phyloP scores from a whole-genome alignment of 2,113 vertebrate genomes.

The Triplophysa dalaica region DNA sequence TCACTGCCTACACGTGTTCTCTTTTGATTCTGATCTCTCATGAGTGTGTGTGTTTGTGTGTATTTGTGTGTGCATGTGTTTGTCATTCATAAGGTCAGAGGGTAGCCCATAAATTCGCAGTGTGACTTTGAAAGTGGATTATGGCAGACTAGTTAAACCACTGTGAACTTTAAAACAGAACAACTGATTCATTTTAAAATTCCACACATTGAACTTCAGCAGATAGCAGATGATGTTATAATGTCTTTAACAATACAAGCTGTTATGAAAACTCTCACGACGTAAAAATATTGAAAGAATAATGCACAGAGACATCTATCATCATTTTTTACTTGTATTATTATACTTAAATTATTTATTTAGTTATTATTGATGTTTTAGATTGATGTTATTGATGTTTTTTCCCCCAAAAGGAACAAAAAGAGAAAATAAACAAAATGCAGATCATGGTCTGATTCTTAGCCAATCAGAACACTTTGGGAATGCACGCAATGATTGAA shows the following conservation, averaged over 20 bases:
- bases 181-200: conserved; percentile 41
- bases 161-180: conserved; percentile 51
- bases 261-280: not conserved
- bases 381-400: too few relatives aligned
- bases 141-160: conserved; percentile 35
- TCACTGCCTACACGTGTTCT: conserved; percentile 36
- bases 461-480: too few relatives aligned
- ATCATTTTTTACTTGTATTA: too few relatives aligned
- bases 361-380: too few relatives aligned
- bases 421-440: too few relatives aligned
- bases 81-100: conserved; percentile 50
- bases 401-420: too few relatives aligned
- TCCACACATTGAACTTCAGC: conserved; percentile 34
- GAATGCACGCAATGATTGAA: too few relatives aligned
- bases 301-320: too few relatives aligned
- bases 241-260: conserved; percentile 26
- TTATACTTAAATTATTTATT: too few relatives aligned
- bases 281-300: not conserved
- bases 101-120: conserved; percentile 37
- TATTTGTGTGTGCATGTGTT: conserved; percentile 44
- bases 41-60: conserved; percentile 15
- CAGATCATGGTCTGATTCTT: too few relatives aligned
- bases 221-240: conserved; percentile 21
- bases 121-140: conserved; percentile 40
- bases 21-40: conserved; percentile 30